Percentiles rank a stretch among this genome's conserved stretches.
Conservation (phyloP, 2,797 vertebrate species). For the Silurus aristotelis region DNA sequence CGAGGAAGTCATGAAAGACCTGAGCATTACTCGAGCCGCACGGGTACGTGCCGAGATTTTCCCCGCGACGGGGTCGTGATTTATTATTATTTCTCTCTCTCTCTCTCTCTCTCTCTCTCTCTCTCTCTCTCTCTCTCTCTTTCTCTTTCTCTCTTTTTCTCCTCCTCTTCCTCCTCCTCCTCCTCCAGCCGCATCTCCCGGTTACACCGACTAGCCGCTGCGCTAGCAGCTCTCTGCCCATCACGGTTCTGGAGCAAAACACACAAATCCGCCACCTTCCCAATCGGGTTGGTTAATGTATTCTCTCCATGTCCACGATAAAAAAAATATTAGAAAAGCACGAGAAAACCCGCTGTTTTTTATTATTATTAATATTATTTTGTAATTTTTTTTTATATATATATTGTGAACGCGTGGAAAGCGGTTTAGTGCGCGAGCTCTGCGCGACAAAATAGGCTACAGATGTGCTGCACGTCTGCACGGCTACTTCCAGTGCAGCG, state of each 20-base stretch:
- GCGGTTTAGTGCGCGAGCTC: neutral
- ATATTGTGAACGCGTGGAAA: too few species aligned
- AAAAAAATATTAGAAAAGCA: neutral
- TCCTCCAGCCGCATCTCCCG: neutral
- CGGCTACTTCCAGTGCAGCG: constrained; percentile 6
- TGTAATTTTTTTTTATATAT: too few species aligned
- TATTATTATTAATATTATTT: too few species aligned
- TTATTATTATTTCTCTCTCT: constrained; percentile 15
- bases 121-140: too few species aligned
- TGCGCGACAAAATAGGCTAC: constrained; percentile 44
- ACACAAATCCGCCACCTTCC: constrained; percentile 8
- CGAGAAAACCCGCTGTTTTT: too few species aligned
- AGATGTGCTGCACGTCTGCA: constrained; percentile 56
- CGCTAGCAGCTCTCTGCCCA: constrained; percentile 3
- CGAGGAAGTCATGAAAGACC: constrained; percentile 96
- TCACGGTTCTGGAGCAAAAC: constrained; percentile 9
- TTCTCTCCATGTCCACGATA: too few species aligned
- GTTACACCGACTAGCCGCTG: constrained; percentile 5
- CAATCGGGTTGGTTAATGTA: neutral
- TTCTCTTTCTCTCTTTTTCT: too few species aligned
- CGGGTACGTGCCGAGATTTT: constrained; percentile 78
- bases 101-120: neutral
- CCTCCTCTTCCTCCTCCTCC: too few species aligned
- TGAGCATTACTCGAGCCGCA: constrained; percentile 93
- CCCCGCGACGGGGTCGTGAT: constrained; percentile 3